Evolutionary conservation across 2,797 vertebrate species (phyloP), one percentile per base, ranked within the genome.

Genomic region (Danionella dracula): DNA sequence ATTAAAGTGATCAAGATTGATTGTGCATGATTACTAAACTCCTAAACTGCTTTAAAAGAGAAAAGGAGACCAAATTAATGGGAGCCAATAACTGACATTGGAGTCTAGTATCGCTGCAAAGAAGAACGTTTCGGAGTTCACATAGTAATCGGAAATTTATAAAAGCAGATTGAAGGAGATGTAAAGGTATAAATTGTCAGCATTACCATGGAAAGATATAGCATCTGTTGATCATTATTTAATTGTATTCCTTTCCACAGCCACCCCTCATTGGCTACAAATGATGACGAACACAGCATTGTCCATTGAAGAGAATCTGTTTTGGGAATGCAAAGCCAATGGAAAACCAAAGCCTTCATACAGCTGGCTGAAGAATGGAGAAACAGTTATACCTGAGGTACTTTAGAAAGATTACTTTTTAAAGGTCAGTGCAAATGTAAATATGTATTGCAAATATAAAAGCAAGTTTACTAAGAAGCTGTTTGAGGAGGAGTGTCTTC

Each of bases 331-430:
- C 48, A 92, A 90, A 70, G 94, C 96, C 1, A 92, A 78, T 54
- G 96, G 95, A 11, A 97, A 96, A 46, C 94, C 96, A 1, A 96
- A 95, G 72, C 94, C 95, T 0, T 96, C 94, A 0, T 96, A 93
- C 74, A 90, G 90, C 76, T 98, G 95, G 96, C 67, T 96, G 81
- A 96, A 90, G 84, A 92, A 95, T 8, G 94, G 94, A 55, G 89
- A 92, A 13, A 85, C 86, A 4, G 63, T 98, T 21, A 42, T 72
- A 12, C 17, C 84, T 9, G 93, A 96, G 94, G 94, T 98, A 89
- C 71, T 72, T 10, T 4, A 34, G 6, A 29, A 41, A 20, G 5
- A 16, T 16, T n/a, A n/a, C n/a, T n/a, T n/a, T n/a, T 44, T 62
- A 21, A 62, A 66, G 45, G 62, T 70, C 46, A 49, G 15, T 9